Evolutionary conservation across 1,140 invertebrate species (phyloP).

Genomic region (Delia radicum): DNA sequence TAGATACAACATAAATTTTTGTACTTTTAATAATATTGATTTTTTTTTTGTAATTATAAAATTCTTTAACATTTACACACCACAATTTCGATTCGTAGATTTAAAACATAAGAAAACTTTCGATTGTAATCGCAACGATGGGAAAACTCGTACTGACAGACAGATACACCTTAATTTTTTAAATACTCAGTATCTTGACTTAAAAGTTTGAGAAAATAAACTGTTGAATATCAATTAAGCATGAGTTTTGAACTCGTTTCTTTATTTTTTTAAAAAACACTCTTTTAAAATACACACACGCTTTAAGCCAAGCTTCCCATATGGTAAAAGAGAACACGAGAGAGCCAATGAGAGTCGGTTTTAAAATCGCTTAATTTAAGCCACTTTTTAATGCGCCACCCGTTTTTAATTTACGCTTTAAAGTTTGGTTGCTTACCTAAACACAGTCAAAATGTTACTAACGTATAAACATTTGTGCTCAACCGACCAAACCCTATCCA

Average conservation of each 20-base stretch:
- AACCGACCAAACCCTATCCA: conserved; percentile 13
- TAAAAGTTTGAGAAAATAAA: background rate
- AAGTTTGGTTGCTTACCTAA: conserved; percentile 16
- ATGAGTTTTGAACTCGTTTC: background rate
- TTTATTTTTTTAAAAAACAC: background rate
- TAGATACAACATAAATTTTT: background rate
- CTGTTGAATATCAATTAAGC: background rate
- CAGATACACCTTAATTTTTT: background rate
- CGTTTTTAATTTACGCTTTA: background rate
- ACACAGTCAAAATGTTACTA: conserved; percentile 20
- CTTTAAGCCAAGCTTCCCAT: background rate
- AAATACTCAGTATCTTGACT: background rate
- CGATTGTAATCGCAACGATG: background rate
- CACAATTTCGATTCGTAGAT: background rate
- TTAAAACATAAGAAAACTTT: background rate
- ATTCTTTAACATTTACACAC: background rate
- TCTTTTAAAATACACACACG: background rate
- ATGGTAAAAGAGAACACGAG: background rate
- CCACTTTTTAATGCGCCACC: background rate
- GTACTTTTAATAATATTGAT: background rate
- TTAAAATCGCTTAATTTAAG: background rate
- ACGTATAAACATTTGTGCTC: background rate
- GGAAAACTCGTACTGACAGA: background rate
- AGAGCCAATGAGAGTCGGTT: background rate
- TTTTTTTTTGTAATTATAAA: background rate